phyloP scores from a whole-genome alignment of 1,140 invertebrate species.

The Tachypleus tridentatus region DNA sequence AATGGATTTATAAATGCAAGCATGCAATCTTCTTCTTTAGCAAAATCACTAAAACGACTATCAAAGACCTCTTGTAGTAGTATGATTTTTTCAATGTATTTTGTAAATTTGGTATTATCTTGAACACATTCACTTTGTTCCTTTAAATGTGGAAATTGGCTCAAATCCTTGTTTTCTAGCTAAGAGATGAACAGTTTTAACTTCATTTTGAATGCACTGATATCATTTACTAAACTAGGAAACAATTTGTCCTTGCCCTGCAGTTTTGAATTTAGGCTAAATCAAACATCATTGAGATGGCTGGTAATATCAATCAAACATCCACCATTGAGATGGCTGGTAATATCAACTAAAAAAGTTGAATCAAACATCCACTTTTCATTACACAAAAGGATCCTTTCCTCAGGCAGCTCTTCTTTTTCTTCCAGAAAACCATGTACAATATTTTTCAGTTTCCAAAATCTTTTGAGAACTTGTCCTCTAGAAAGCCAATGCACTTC shows the following conservation, averaged over 20 bases:
- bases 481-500: not conserved
- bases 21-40: not conserved
- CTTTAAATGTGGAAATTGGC: not conserved
- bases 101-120: constrained; percentile 3
- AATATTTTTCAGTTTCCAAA: too few species aligned
- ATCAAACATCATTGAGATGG: too few species aligned
- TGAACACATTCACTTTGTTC: constrained; percentile 2
- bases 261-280: constrained; percentile 7
- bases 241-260: constrained; percentile 1
- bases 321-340: too few species aligned
- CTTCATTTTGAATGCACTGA: constrained; percentile 7
- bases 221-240: constrained; percentile 6
- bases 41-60: constrained; percentile 2
- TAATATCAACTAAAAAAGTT: constrained; percentile 6
- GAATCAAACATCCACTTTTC: not conserved
- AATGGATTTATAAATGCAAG: constrained; percentile 1
- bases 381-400: not conserved
- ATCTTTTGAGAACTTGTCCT: too few species aligned
- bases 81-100: constrained; percentile 1
- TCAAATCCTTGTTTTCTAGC: not conserved
- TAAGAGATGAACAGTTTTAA: constrained; percentile 4
- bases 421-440: not conserved
- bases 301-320: too few species aligned
- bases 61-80: constrained; percentile 1
- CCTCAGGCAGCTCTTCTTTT: not conserved